Evolutionary conservation across 92 coral and sea anemone species (phyloP).

Genomic region (Montipora capitata): DNA sequence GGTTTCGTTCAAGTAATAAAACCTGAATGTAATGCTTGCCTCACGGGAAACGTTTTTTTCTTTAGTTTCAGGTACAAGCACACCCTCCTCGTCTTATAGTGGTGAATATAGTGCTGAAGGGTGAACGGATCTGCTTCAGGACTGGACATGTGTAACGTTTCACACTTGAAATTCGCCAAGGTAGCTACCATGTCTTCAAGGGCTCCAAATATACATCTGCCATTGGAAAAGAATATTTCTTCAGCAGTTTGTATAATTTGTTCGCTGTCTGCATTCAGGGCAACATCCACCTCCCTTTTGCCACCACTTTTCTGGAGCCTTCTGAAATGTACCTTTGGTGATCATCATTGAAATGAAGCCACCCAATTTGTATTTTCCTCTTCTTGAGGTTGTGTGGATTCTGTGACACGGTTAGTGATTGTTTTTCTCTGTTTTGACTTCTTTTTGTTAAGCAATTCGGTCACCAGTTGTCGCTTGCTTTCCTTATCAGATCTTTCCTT

Average conservation of each 20-base stretch:
- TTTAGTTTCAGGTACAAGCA: constrained; percentile 17
- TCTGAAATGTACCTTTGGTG: neutral
- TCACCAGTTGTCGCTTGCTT: neutral
- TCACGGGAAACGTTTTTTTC: neutral
- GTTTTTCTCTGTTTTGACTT: neutral
- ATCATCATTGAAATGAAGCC: neutral
- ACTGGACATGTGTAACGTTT: neutral
- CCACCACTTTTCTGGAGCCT: neutral
- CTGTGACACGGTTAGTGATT: neutral
- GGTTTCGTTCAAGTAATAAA: no score
- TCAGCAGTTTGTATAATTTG: neutral
- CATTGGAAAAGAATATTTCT: neutral
- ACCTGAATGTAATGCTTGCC: neutral
- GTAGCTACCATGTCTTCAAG: neutral
- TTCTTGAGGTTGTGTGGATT: neutral
- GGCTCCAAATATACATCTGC: neutral
- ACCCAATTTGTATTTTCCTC: neutral
- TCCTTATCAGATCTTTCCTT: neutral
- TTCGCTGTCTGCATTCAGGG: neutral
- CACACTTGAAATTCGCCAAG: constrained; percentile 3
- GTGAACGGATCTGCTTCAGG: neutral
- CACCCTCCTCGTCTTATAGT: constrained; percentile 2
- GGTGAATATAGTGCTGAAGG: no score
- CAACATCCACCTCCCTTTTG: neutral
- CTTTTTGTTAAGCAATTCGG: neutral